A percentile compares a stretch with the other conserved stretches of the same genome.
These are phyloP conservation scores for Hecatera dysodea DNA, from an alignment of 2,888 invertebrate genomes.

Conservation along the genomic window DNA sequence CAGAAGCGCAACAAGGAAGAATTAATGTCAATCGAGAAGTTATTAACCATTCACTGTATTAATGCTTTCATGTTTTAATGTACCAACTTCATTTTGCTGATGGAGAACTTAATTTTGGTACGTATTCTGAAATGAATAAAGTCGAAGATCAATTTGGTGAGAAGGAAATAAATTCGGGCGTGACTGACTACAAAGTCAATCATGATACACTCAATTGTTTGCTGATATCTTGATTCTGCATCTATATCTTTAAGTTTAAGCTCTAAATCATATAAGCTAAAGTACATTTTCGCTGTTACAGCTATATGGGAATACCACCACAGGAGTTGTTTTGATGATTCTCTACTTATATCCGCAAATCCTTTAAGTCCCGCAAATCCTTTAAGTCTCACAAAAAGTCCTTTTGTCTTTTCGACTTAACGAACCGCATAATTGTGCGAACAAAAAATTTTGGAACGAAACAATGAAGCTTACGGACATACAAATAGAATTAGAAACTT, in stretches of 20 bases:
- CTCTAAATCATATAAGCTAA: constrained; percentile 28
- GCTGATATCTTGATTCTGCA: constrained; percentile 74
- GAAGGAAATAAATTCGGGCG: constrained; percentile 35
- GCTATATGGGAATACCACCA: constrained; percentile 63
- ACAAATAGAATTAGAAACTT: constrained; percentile 63
- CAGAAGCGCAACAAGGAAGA: constrained; percentile 79
- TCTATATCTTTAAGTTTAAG: constrained; percentile 45
- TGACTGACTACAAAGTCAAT: constrained; percentile 74
- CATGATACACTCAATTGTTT: constrained; percentile 79
- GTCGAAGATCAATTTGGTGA: constrained; percentile 12
- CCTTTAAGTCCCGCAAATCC: constrained; percentile 74
- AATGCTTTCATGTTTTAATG: constrained; percentile 71
- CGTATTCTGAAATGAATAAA: constrained; percentile 32
- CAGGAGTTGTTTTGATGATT: constrained; percentile 74
- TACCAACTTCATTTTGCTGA: constrained; percentile 53
- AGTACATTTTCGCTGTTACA: constrained; percentile 42
- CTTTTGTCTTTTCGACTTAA: constrained; percentile 76
- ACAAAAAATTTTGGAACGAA: constrained; percentile 69
- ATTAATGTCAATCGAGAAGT: constrained; percentile 81
- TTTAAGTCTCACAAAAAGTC: constrained; percentile 74
- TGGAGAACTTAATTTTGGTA: constrained; percentile 38
- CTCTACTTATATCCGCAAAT: constrained; percentile 74
- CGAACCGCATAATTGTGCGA: constrained; percentile 72
- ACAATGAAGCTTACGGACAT: constrained; percentile 67
- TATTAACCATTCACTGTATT: constrained; percentile 76